A percentile compares a stretch with the other conserved stretches of the same genome.
Evolutionary conservation across 2,888 invertebrate species (phyloP).

Genomic region (Drosophila melanocephala): DNA sequence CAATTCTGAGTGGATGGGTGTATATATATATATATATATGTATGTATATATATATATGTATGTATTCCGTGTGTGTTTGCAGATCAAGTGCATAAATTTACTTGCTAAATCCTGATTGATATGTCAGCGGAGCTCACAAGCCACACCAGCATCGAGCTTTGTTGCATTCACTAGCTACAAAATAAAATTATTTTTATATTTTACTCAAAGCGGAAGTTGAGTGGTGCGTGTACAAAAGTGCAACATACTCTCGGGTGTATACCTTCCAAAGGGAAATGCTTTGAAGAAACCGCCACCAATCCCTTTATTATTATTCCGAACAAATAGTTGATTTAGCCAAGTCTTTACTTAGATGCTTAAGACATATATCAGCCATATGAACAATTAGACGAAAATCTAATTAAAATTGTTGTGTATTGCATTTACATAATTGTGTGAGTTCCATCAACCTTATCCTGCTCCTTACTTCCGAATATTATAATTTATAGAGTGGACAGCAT

Average conservation of each 20-base stretch:
- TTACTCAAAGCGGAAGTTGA: conserved; percentile 35
- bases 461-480: not conserved
- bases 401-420: too few relatives aligned
- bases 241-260: not conserved
- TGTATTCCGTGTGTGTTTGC: conserved; percentile 24
- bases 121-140: conserved; percentile 60
- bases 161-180: conserved; percentile 37
- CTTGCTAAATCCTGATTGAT: conserved; percentile 83
- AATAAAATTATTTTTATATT: conserved; percentile 49
- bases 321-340: not conserved
- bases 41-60: not conserved
- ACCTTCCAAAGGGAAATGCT: not conserved
- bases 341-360: not conserved
- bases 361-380: not conserved
- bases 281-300: not conserved
- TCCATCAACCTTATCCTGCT: too few relatives aligned
- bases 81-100: conserved; percentile 82
- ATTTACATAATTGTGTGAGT: too few relatives aligned
- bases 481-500: too few relatives aligned
- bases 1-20: conserved; percentile 3
- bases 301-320: not conserved
- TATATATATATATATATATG: conserved; percentile 9
- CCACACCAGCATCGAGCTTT: conserved; percentile 22
- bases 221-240: conserved; percentile 26
- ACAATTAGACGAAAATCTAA: not conserved